Evolutionary conservation across 2,113 vertebrate genomes (phyloP).

Genomic region (Cyphotilapia sp.): DNA sequence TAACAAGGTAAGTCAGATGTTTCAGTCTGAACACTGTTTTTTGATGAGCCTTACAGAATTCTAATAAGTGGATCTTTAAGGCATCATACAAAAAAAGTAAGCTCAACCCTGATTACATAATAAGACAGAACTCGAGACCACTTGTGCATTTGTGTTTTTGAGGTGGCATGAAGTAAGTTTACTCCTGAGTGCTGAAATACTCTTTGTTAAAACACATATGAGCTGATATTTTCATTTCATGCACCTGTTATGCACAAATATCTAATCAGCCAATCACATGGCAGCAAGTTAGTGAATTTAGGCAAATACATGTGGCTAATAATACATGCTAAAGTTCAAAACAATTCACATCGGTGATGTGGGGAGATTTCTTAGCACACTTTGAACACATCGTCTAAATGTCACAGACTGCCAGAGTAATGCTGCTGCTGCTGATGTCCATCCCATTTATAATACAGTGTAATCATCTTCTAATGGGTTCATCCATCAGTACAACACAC

Average conservation of each 20-base stretch:
- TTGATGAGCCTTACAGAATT: background rate
- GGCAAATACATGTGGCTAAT: background rate
- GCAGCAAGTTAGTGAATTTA: background rate
- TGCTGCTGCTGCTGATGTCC: background rate
- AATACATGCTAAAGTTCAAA: background rate
- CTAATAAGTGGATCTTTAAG: background rate
- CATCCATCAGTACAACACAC: background rate
- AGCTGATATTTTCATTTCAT: fast-evolving
- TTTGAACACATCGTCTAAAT: background rate
- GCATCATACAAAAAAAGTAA: background rate
- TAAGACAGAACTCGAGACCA: background rate
- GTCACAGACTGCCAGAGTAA: background rate
- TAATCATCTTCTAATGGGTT: background rate
- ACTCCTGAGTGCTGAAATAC: background rate
- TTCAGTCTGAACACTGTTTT: background rate
- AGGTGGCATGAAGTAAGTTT: background rate
- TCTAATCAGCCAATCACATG: background rate
- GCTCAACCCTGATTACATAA: background rate
- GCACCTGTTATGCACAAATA: background rate
- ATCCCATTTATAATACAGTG: background rate
- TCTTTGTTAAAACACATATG: background rate
- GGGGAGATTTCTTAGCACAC: background rate
- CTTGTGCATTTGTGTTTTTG: background rate
- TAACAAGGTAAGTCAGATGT: background rate
- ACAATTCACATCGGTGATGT: background rate